Evolutionary conservation across 1,140 invertebrate species (phyloP), one percentile per base, ranked within the genome.

Genomic region (Drosophila watanabei): DNA sequence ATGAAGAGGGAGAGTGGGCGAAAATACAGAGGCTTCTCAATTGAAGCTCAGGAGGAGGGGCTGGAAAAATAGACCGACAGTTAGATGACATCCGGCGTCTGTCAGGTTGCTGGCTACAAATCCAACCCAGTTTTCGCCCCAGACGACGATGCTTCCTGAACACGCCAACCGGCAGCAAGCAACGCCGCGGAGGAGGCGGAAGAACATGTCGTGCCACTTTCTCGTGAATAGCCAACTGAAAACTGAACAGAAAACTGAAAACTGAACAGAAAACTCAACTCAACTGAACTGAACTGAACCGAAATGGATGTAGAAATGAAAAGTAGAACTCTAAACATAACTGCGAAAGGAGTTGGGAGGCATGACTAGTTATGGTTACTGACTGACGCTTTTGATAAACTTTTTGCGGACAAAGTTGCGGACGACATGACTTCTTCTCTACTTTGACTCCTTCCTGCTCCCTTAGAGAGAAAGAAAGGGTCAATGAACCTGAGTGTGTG

Each of bases 121-220:
- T 61, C 46, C 76, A 79, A 79, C 76, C 76, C 59, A 72, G 75
- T 79, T 79, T 57, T 56, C 39, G 64, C 49, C 39, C 39, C 71
- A 75, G 75, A 79, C 57, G 75, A 79, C 57, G 75, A 79, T 79
- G 75, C 75, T 79, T 79, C 75, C 75, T 79, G 75, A 70, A 79
- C 75, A 79, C 58, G 75, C 75, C 75, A 78, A 71, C 32, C 32
- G 24, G 24, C 28, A 39, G 18, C 13, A 9, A 39, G 18, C 13
- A 9, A 7, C 30, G 20, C 9, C 3, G 49, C 24, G 24, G 35
- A 37, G 62, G 41, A 32, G 65, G 52, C 13, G 41, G 54, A 57
- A 57, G 56, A 68, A 61, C 79, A 87, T 77, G 84, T 89, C 73
- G 85, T 88, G 85, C 85, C 85, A 89, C 79, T 84, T 88, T 85